Percentiles rank a stretch among this genome's conserved stretches.
These are phyloP conservation scores for Hycleus cichorii DNA, from an alignment of 1,140 invertebrate species.

Conservation along the genomic window DNA sequence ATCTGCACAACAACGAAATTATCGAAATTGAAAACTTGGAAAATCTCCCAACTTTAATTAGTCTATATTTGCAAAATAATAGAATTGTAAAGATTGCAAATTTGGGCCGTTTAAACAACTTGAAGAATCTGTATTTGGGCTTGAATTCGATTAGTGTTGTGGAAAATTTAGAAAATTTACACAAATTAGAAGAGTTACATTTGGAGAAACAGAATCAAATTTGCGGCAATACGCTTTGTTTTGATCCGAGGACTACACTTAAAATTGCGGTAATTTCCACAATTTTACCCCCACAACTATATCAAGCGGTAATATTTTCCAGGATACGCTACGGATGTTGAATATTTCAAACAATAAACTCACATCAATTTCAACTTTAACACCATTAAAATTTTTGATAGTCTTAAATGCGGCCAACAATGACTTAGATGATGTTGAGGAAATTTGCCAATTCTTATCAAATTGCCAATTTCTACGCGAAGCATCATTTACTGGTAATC, in stretches of 20 bases:
- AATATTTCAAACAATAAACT: too few species aligned
- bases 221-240: constrained; percentile 49
- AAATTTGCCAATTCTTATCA: too few species aligned
- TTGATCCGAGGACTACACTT: constrained; percentile 49
- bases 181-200: constrained; percentile 53
- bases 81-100: constrained; percentile 43
- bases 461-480: too few species aligned
- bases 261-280: too few species aligned
- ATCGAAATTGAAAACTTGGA: constrained; percentile 52
- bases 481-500: constrained; percentile 43
- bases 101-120: constrained; percentile 46
- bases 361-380: too few species aligned
- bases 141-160: constrained; percentile 56
- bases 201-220: constrained; percentile 54
- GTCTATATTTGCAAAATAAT: constrained; percentile 15
- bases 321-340: too few species aligned
- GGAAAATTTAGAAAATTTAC: constrained; percentile 54
- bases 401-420: too few species aligned
- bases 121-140: constrained; percentile 56
- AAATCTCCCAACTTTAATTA: constrained; percentile 47
- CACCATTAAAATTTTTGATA: too few species aligned
- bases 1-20: constrained; percentile 55
- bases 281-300: too few species aligned
- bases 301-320: too few species aligned
- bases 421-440: too few species aligned